Base-by-base conservation (phyloP, 1,140 invertebrate species). In the Bombus waltoni region DNA sequence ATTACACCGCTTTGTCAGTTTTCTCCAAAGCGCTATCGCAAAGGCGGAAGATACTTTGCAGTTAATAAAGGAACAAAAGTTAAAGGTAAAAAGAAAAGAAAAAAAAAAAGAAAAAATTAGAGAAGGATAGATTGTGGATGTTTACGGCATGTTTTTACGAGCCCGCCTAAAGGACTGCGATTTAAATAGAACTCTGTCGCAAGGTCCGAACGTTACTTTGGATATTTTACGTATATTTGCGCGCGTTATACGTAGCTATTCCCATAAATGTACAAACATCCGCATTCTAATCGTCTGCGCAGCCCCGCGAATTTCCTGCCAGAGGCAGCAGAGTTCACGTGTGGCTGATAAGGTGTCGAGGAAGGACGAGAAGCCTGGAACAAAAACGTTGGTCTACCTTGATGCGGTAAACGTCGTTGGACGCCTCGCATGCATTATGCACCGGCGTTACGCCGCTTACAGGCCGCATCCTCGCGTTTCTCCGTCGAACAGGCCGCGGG, bases 401-500 rank as follows among this genome's bases (percentile, higher is more conserved):
- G 22, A 74, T 42, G 72, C 53, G 53, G 70, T 89, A 86, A 89
- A 85, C 62, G 76, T n/a, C 75, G 76, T 81, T 85, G 83, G 83
- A 86, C 84, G 88, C 78, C 75, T 86, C 85, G 80, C 68, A 87
- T 89, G 86, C 85, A 89, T 90, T 89, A 90, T 87, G 81, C 88
- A 80, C 65, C 87, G 71, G 72, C 62, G 88, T 83, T 88, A 65
- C 87, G 72, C 83, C 74, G 77, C 72, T 89, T 89, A 53, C 53
- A 71, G 75, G 65, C 82, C 57, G 83, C 87, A 79, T 72, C 70
- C 38, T 76, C 62, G 80, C 53, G 85, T 89, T 86, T 81, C 82
- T 47, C 68, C 85, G 66, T 40, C 13, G 75, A 86, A 62, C 42
- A 44, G n/a, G 65, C 38, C 22, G 22, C 40, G 18, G 25, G 78